Conservation (phyloP, 2,797 vertebrate genomes). For the Sebastes miniatus region DNA sequence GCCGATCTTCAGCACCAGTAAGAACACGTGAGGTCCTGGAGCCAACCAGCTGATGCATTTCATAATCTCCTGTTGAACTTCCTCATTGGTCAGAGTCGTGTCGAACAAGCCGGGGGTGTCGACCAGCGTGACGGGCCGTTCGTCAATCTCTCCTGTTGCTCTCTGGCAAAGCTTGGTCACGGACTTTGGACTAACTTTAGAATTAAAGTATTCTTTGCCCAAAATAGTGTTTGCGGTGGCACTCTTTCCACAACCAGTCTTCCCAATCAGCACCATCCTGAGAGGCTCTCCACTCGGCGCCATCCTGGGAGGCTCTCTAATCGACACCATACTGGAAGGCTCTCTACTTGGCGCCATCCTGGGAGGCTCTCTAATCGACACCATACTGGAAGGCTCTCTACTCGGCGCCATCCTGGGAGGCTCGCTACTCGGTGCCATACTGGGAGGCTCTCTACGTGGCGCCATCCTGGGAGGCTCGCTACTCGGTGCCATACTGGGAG, state of each 20-base stretch:
- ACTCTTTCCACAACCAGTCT: constrained; percentile 56
- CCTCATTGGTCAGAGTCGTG: neutral
- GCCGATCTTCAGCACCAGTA: constrained; percentile 41
- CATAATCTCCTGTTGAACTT: constrained; percentile 8
- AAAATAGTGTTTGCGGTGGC: constrained; percentile 53
- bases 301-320: neutral
- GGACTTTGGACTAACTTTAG: neutral
- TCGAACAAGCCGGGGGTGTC: constrained; percentile 54
- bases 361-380: fast-evolving
- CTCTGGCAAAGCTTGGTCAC: constrained; percentile 33
- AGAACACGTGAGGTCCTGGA: constrained; percentile 53
- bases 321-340: fast-evolving
- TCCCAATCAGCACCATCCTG: constrained; percentile 46
- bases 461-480: neutral
- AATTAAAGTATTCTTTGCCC: neutral
- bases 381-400: neutral
- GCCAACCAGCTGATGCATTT: constrained; percentile 40
- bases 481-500: neutral
- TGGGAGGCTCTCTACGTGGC: fast-evolving
- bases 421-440: fast-evolving
- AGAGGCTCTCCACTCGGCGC: neutral
- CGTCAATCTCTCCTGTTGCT: neutral
- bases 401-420: neutral
- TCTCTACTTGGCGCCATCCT: fast-evolving
- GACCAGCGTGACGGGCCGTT: neutral